Evolutionary conservation across 2,113 vertebrate genomes (phyloP), one percentile per base, ranked within the genome.

Genomic region (Butorides virescens): DNA sequence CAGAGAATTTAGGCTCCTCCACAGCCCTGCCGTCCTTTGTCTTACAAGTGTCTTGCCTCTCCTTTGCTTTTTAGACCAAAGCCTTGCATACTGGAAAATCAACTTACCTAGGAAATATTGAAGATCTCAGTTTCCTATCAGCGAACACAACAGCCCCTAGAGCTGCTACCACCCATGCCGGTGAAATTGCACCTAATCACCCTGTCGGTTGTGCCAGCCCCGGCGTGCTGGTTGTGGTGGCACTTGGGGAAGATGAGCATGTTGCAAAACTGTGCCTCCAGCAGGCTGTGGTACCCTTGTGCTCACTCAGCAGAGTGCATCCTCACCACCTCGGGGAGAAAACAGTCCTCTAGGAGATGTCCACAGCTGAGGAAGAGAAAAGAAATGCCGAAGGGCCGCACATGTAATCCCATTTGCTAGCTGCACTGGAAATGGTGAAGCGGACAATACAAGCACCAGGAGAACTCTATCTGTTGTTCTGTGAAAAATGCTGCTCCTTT

Each of bases 291-390:
- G 10, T 29, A 71, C 23, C 15, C 19, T 56, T 5, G 1, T 21
- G 50, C 36, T 65, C 4, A 3, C 25, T 73, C 58, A 7, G 30
- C 9, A 5, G 17, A 0, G 0, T 56, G 50, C 9, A 4, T 27
- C 58, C 26, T 21, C 32, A 66, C 17, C 20, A 15, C 32, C 25
- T 21, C 4, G 7, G 11, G 10, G 15, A 63, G 56, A 36, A 42
- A 42, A 65, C 8, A 56, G 32, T 36, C 17, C 52, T 66, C 25
- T 44, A 50, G 59, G 30, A 65, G 36, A 7, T 27, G 44, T 27
- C 59, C 26, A 18, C 27, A 59, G 50, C 36, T 11, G 44, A 42
- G 52, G 37, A 52, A 52, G 26, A 59, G 32, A 59, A 73, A 63
- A 71, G 8, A 26, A n/a, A 56, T 16, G 30, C 49, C 3, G 5